These are phyloP conservation scores for Garra rufa DNA, from an alignment of 2,113 vertebrate genomes.

Conservation along the genomic window DNA sequence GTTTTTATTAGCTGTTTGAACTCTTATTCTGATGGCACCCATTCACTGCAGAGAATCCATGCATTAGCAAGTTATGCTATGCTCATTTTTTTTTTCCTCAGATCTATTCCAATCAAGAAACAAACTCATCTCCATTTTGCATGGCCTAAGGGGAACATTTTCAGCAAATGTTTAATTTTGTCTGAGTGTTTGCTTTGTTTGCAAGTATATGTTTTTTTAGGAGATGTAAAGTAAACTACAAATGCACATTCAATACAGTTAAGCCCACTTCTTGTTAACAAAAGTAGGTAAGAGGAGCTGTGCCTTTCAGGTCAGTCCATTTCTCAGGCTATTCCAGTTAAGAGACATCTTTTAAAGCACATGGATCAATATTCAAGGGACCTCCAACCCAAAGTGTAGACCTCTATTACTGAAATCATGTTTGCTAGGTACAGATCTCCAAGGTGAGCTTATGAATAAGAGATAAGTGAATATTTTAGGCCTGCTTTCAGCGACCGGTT, in stretches of 20 bases:
- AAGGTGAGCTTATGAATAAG: conserved; percentile 35
- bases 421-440: conserved; percentile 13
- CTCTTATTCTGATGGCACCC: no score
- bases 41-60: no score
- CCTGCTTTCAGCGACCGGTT: neutral
- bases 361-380: neutral
- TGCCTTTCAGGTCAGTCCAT: neutral
- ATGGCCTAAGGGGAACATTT: no score
- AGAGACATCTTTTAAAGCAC: neutral
- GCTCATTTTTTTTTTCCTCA: no score
- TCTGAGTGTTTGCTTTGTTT: no score
- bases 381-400: neutral
- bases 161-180: no score
- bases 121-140: no score
- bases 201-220: neutral
- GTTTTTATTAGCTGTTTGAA: no score
- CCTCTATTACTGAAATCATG: conserved; percentile 19
- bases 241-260: neutral
- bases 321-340: neutral
- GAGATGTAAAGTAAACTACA: neutral
- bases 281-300: neutral
- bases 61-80: no score
- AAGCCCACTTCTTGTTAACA: neutral
- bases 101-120: no score
- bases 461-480: conserved; percentile 28